Conservation (phyloP, 1,140 invertebrate genomes). For the Achroia grisella region DNA sequence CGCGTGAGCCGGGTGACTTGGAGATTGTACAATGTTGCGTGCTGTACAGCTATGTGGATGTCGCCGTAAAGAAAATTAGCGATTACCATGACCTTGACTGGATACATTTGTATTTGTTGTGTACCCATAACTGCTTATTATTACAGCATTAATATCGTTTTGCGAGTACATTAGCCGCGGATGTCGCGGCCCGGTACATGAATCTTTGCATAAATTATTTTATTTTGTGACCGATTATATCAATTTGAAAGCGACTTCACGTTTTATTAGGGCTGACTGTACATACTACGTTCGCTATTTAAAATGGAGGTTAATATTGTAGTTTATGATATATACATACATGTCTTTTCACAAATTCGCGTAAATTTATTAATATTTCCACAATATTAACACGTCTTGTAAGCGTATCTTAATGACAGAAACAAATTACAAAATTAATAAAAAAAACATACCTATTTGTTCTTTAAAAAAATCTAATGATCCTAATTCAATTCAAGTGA, state of each 20-base stretch:
- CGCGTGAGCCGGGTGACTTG: too few species aligned
- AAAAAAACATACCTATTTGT: too few species aligned
- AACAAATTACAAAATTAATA: too few species aligned
- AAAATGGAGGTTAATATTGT: too few species aligned
- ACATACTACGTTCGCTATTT: too few species aligned
- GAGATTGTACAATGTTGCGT: constrained; percentile 23
- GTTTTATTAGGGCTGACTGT: background rate
- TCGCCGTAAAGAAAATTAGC: constrained; percentile 47
- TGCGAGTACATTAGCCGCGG: constrained; percentile 40
- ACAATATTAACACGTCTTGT: too few species aligned
- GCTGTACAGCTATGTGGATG: constrained; percentile 22
- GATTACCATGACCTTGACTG: constrained; percentile 50
- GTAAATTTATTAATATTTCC: too few species aligned
- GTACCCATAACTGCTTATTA: constrained; percentile 52
- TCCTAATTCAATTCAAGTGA: too few species aligned
- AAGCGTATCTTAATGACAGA: too few species aligned
- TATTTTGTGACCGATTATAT: constrained; percentile 29
- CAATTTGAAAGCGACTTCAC: constrained; percentile 11
- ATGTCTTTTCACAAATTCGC: too few species aligned
- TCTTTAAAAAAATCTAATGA: too few species aligned
- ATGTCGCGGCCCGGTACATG: constrained; percentile 56
- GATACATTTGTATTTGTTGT: constrained; percentile 7
- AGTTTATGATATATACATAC: too few species aligned
- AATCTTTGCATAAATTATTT: constrained; percentile 56
- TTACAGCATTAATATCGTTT: constrained; percentile 54